Evolutionary conservation across 1,140 invertebrate genomes (phyloP).

Genomic region (Drosophila subpulchrella): DNA sequence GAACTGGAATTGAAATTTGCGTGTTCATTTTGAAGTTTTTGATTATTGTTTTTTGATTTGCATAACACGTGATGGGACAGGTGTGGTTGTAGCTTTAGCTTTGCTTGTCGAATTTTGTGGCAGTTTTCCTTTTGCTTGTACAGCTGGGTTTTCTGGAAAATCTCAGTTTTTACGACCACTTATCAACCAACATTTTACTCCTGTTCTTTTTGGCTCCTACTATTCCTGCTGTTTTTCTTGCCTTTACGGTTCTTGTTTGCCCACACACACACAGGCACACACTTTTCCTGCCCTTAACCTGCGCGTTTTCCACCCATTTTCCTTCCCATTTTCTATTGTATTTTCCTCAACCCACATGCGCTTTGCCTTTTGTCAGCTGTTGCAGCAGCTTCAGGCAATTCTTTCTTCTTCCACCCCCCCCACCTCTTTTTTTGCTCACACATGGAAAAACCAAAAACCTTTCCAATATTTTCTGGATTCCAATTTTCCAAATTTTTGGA

Average conservation of each 20-base stretch:
- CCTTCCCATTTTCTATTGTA: not conserved
- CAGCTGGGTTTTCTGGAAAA: not conserved
- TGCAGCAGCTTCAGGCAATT: not conserved
- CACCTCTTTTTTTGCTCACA: not conserved
- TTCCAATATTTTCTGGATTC: conserved; percentile 1
- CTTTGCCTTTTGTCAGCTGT: conserved; percentile 17
- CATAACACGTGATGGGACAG: not conserved
- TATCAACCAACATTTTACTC: not conserved
- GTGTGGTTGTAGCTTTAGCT: not conserved
- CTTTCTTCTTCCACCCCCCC: not conserved
- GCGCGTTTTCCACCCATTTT: not conserved
- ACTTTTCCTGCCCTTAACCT: conserved; percentile 1
- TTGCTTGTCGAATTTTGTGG: not conserved
- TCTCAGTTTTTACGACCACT: not conserved
- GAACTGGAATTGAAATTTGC: no score
- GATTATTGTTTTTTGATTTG: not conserved
- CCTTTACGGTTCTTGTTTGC: not conserved
- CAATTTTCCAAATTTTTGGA: not conserved
- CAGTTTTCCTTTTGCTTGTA: not conserved
- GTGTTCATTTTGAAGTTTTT: not conserved
- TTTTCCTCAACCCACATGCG: not conserved
- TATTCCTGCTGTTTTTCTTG: not conserved
- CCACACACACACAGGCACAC: not conserved
- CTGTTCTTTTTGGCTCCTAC: not conserved
- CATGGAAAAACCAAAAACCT: not conserved